phyloP scores from a whole-genome alignment of 2,888 invertebrate genomes.

The Prosapia bicincta region DNA sequence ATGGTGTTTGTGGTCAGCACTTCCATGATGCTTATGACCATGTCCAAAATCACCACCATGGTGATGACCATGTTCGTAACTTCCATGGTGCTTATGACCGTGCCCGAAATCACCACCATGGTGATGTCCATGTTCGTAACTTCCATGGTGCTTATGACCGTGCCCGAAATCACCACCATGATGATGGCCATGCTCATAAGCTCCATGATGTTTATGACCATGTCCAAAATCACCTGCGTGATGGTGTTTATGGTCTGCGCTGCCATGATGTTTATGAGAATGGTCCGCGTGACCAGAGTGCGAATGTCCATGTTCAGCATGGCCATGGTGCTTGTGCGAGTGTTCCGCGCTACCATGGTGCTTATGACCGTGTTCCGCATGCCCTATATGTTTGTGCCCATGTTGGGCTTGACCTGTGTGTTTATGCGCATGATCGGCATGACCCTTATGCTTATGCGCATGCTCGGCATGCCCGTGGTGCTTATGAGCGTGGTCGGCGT shows the following conservation, averaged over 20 bases:
- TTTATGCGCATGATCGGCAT: conserved; percentile 36
- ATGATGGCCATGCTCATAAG: conserved; percentile 13
- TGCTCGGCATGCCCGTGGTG: conserved; percentile 39
- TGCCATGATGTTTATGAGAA: conserved; percentile 36
- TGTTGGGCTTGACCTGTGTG: conserved; percentile 37
- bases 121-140: conserved; percentile 38
- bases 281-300: conserved; percentile 37
- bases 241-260: conserved; percentile 32
- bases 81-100: conserved; percentile 39
- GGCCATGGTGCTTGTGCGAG: conserved; percentile 39
- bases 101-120: conserved; percentile 39
- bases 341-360: conserved; percentile 39
- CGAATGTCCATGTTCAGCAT: conserved; percentile 31
- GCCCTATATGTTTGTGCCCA: conserved; percentile 35
- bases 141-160: conserved; percentile 28
- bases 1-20: conserved; percentile 14
- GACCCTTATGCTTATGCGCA: conserved; percentile 38
- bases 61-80: conserved; percentile 38
- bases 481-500: conserved; percentile 38
- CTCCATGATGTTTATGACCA: conserved; percentile 17
- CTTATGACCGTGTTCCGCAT: conserved; percentile 36
- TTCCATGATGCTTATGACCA: conserved; percentile 40
- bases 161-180: conserved; percentile 20
- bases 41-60: conserved; percentile 38
- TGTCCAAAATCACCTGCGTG: conserved; percentile 12